phyloP scores from a whole-genome alignment of 2,113 vertebrate species.

The Aphyosemion australe region DNA sequence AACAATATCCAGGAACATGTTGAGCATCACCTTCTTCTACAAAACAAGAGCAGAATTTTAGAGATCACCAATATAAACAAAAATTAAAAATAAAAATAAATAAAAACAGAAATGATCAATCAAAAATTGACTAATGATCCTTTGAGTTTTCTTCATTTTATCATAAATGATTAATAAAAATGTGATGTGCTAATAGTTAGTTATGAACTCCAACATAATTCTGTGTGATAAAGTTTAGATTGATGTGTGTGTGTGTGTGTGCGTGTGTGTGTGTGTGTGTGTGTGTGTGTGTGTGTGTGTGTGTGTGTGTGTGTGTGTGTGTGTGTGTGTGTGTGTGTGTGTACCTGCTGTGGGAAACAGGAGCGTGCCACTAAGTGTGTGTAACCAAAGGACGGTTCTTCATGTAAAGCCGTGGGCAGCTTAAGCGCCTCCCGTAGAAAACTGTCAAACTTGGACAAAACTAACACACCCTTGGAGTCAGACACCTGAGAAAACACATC shows the following conservation, averaged over 20 bases:
- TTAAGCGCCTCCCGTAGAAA: conserved; percentile 87
- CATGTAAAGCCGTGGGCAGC: conserved; percentile 87
- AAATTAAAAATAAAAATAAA: background rate
- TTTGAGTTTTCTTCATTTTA: no score
- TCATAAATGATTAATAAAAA: no score
- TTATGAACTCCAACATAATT: no score
- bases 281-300: no score
- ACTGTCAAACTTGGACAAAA: conserved; percentile 86
- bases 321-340: background rate
- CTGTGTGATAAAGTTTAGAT: no score
- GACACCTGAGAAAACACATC: conserved; percentile 94
- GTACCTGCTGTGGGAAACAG: conserved; percentile 91
- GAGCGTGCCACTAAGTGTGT: conserved; percentile 82
- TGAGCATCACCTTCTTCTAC: conserved; percentile 92
- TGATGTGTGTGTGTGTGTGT: no score
- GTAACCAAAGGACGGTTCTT: conserved; percentile 92
- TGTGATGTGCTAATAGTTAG: no score
- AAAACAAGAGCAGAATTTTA: background rate
- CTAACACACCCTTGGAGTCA: conserved; percentile 85
- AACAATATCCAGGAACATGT: conserved; percentile 92
- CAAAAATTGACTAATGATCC: no score
- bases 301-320: no score
- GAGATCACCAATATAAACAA: conserved; percentile 1
- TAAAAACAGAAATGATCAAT: background rate
- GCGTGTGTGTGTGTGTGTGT: no score